Evolutionary conservation across 2,797 vertebrate genomes (phyloP), one percentile per base, ranked within the genome.

Genomic region (Cheirogaleus major): DNA sequence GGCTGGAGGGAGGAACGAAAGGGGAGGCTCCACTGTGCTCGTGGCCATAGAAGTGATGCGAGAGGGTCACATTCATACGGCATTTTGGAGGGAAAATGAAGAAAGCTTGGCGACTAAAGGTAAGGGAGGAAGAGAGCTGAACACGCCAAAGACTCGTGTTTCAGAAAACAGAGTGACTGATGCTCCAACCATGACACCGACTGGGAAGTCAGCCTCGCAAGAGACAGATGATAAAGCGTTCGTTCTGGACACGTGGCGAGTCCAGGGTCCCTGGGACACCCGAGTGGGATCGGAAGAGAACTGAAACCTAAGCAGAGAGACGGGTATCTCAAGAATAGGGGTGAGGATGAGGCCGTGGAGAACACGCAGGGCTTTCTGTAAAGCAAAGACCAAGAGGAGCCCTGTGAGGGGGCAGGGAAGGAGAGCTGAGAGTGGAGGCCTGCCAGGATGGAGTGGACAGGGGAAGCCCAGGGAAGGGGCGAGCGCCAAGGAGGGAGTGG

Each of bases 21-120:
- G 7, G 41, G 14, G 48, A 15, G 59, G 38, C 80, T 69, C n/a
- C 23, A n/a, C 41, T 12, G 12, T 4, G 15, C 41, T 82, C 18
- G 23, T 1, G n/a, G 59, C 59, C 70, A 30, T 7, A 65, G 86
- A 75, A 72, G 43, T 27, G 17, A 90, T 50, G 91, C 0, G 0
- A 41, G 57, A 50, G 13, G 10, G 75, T 80, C 27, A 1, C 59
- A 65, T 25, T 57, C 80, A 35, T 32, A 57, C 38, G 50, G 59
- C 52, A 59, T 22, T 61, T 52, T 32, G 61, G n/a, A 67, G 48
- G 9, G 82, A 86, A 82, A 79, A 88, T 23, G 48, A 70, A 72
- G 48, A 93, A 41, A 32, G 41, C 27, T n/a, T 13, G 13, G 41
- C 9, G 41, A 76, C 55, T 35, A 30, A 63, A 55, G 32, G 75